These are phyloP conservation scores for Agelastica alni DNA, from an alignment of 2,888 invertebrate species.

Conservation along the genomic window DNA sequence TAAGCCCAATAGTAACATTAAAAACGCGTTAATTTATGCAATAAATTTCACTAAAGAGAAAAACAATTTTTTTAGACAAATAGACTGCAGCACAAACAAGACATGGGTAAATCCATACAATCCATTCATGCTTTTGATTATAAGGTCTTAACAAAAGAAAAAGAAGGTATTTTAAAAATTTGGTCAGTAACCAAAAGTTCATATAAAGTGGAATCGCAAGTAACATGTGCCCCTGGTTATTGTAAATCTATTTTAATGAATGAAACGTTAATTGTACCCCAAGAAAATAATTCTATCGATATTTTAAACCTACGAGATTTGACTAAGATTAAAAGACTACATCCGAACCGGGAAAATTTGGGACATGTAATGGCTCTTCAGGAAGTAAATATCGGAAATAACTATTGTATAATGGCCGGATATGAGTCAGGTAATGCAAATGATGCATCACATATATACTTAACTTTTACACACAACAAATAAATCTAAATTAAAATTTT, in stretches of 20 bases:
- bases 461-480: no score
- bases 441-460: no score
- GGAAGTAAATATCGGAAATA: constrained; percentile 57
- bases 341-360: constrained; percentile 57
- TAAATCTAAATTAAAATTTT: constrained; percentile 10
- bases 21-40: no score
- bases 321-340: constrained; percentile 53
- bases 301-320: constrained; percentile 55
- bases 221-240: constrained; percentile 70
- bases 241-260: constrained; percentile 69
- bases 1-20: no score
- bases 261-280: constrained; percentile 68
- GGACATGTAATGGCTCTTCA: constrained; percentile 72
- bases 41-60: no score
- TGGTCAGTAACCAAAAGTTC: constrained; percentile 64
- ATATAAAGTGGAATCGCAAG: constrained; percentile 63
- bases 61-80: constrained; percentile 70
- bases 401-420: constrained; percentile 66
- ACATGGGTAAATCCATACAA: constrained; percentile 68
- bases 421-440: constrained; percentile 71
- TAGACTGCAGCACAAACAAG: constrained; percentile 68
- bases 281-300: constrained; percentile 62
- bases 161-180: constrained; percentile 70
- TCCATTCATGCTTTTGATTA: constrained; percentile 65
- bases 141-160: constrained; percentile 74